Evolutionary conservation across 2,888 invertebrate species (phyloP).

Genomic region (Alviniconcha strummeri): DNA sequence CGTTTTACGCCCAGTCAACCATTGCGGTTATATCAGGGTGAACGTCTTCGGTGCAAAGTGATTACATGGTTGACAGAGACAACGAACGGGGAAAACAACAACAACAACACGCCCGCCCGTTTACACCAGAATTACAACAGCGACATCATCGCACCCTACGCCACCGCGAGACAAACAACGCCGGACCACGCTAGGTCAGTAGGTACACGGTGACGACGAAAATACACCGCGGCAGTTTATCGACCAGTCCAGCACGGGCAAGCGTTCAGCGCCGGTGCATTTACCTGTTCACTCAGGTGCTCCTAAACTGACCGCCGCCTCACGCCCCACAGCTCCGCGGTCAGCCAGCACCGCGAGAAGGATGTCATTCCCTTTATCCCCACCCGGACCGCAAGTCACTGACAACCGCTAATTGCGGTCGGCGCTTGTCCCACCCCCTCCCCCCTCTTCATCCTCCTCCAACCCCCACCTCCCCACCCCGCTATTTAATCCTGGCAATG

Average conservation of each 20-base stretch:
- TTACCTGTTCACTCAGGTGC: neutral
- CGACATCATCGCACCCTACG: neutral
- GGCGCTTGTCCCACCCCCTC: neutral
- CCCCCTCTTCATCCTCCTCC: neutral
- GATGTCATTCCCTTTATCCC: conserved; percentile 6
- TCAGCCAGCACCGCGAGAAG: neutral
- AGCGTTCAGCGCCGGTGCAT: neutral
- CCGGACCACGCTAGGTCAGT: neutral
- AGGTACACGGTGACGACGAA: neutral
- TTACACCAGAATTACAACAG: neutral
- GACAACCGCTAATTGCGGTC: neutral
- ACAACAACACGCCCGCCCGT: too few species aligned
- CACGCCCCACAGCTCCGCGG: neutral
- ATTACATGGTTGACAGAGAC: too few species aligned
- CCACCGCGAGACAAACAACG: too few species aligned
- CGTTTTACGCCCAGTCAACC: too few species aligned
- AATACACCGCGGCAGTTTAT: neutral
- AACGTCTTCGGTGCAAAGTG: too few species aligned
- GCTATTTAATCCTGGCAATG: too few species aligned
- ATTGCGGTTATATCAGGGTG: too few species aligned
- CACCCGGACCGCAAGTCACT: neutral
- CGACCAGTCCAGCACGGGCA: neutral
- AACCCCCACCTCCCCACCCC: neutral
- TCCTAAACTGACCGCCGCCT: neutral
- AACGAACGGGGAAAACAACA: too few species aligned